Conservation (phyloP, 2,888 invertebrate genomes). For the Tholera decimalis region DNA sequence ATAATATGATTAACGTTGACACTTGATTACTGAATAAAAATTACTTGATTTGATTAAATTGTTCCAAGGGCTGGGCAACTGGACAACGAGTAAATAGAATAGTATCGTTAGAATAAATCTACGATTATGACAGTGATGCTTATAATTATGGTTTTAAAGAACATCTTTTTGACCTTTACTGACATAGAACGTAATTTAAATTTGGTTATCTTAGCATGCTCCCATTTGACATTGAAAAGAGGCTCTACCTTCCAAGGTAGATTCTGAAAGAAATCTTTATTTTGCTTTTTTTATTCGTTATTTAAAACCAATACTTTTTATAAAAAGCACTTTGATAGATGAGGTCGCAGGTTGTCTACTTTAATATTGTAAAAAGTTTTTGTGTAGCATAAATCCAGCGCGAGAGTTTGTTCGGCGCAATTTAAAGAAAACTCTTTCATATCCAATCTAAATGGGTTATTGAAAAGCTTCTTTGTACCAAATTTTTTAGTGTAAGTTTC, state of each 20-base stretch:
- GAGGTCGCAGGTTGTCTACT: slow-evolving; percentile 62
- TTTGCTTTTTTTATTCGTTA: slow-evolving; percentile 61
- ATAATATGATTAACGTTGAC: too few relatives aligned
- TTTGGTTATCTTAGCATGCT: slow-evolving; percentile 53
- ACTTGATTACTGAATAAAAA: too few relatives aligned
- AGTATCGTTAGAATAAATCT: background rate
- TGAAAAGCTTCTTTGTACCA: slow-evolving; percentile 50
- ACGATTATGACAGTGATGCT: background rate
- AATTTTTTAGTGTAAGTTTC: slow-evolving; percentile 52
- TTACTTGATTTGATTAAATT: too few relatives aligned
- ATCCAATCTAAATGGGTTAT: slow-evolving; percentile 57
- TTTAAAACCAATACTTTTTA: slow-evolving; percentile 55
- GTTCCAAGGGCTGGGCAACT: too few relatives aligned
- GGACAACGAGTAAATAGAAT: background rate
- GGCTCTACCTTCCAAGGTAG: slow-evolving; percentile 47
- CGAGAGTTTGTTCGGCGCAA: slow-evolving; percentile 38
- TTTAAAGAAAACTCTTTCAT: slow-evolving; percentile 60
- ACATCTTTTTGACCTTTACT: slow-evolving; percentile 8
- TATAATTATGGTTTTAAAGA: slow-evolving; percentile 10
- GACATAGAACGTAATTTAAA: slow-evolving; percentile 41
- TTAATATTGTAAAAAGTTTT: slow-evolving; percentile 60
- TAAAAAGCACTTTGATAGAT: slow-evolving; percentile 68
- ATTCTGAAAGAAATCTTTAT: slow-evolving; percentile 61
- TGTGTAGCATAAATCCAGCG: slow-evolving; percentile 47
- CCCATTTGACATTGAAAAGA: slow-evolving; percentile 58